Evolutionary conservation across 2,113 vertebrate species (phyloP), one percentile per base, ranked within the genome.

Genomic region (Microcebus griseorufus): DNA sequence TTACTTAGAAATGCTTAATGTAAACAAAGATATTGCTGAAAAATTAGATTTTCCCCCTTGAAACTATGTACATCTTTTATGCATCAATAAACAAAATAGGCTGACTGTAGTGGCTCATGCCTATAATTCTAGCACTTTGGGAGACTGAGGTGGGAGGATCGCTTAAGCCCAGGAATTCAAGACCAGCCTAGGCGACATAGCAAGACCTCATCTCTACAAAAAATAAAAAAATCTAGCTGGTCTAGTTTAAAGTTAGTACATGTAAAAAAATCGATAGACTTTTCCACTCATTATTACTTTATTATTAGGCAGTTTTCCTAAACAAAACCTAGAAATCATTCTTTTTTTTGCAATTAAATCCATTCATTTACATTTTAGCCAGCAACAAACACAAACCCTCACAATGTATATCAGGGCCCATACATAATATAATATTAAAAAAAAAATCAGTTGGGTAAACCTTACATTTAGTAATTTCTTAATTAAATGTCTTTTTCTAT

Each of bases 381-480:
- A 88, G 39, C 85, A 95, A 80, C 7, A 75, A 64, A 73, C 4
- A 69, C 2, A 82, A 91, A 94, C 18, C 17, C 37, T 51, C 34
- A 70, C 25, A 58, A 76, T 58, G 64, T 51, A 18, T n/a, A 94
- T n/a, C 11, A 82, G 55, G 39, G 62, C 27, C 9, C 37, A 94
- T 53, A 86, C 0, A 86, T 7, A 37, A 93, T 7, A 64, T 48
- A 92, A 34, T 45, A 55, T 42, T 29, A 16, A 12, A n/a, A 45
- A 34, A 64, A 34, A 64, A 22, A 48, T 23, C 18, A 97, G 48
- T 37, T 55, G 65, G 29, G 48, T 83, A 79, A 95, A 83, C 6
- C 9, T 88, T 69, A 85, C 18, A 88, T 34, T 95, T 85, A 92
- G 58, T 62, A 79, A 73, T 84, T 90, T 94, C 85, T 64, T 70